Base-by-base conservation (phyloP, 2,113 vertebrate species). In the Pteronura brasiliensis region DNA sequence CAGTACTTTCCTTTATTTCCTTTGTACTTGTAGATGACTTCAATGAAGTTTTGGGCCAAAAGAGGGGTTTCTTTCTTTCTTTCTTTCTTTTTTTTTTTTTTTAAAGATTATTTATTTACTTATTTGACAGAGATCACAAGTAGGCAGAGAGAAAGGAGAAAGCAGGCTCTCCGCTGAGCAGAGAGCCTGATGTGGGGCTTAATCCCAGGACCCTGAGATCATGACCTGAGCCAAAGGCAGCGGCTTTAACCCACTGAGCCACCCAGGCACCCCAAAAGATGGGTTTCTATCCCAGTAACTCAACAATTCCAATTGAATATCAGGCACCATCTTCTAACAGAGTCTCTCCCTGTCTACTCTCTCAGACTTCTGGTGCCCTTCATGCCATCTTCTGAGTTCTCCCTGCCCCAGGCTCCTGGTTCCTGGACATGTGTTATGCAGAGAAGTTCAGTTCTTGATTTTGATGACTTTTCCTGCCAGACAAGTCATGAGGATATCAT, bases 401-500 rank as follows among this genome's bases (percentile, higher is more conserved):
- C 15, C 25, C 6, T 5, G 36, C 0, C 47, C 34, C 13, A 10
- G 27, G 10, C 11, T 72, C 34, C 72, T n/a, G n/a, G 0, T 20
- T 25, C 65, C 87, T 18, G 52, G 31, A 21, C 11, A 2, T 0
- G 6, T 52, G 36, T 31, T 23, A 6, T 13, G 0, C 27, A 59
- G 72, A 74, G 27, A 31, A 10, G 21, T 59, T 86, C 20, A 25
- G 13, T 52, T 90, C 21, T 76, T 7, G 10, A 17, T 59, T 57
- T 13, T 27, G 27, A 23, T 25, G 52, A 7, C 20, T 59, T 65
- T 80, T 74, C 63, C 63, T 67, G 29, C 88, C 36, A 25, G 21
- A 21, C 6, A 39, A 42, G 59, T 31, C 69, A 12, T 8, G 20
- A 23, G 69, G 69, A 20, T 63, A 20, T 65, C 42, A 11, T 2